These are phyloP conservation scores for Pheucticus melanocephalus DNA, from an alignment of 2,113 vertebrate species.

Conservation along the genomic window DNA sequence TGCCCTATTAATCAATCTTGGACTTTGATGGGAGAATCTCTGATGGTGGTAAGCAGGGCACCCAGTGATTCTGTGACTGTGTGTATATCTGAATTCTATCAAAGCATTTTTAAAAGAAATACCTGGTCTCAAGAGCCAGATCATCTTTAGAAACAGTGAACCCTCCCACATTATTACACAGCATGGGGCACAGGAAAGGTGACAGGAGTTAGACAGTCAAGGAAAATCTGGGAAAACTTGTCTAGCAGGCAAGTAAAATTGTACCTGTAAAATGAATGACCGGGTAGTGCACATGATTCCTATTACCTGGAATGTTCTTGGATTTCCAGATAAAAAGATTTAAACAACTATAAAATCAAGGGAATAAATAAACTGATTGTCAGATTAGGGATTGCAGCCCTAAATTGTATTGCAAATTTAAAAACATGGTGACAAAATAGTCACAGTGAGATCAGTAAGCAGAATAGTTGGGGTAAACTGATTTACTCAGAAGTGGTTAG, in stretches of 20 bases:
- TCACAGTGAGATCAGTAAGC: not conserved
- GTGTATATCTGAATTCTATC: not conserved
- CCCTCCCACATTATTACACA: not conserved
- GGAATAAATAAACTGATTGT: not conserved
- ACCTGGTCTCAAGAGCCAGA: not conserved
- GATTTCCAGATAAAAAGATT: not conserved
- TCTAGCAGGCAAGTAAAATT: not conserved
- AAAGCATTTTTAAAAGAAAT: not conserved
- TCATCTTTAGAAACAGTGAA: not conserved
- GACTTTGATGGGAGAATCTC: not conserved
- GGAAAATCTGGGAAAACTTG: not conserved
- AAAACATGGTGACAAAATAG: not conserved
- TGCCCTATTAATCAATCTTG: not conserved
- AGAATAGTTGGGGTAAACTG: not conserved
- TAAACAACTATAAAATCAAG: not conserved
- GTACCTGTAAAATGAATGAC: not conserved
- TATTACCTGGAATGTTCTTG: not conserved
- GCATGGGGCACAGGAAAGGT: not conserved
- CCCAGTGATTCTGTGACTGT: not conserved
- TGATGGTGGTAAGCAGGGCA: not conserved
- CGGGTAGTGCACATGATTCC: rapidly evolving
- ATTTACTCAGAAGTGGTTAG: not conserved
- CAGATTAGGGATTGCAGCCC: not conserved
- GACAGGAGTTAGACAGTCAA: not conserved
- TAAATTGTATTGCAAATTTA: not conserved